phyloP scores from a whole-genome alignment of 2,797 vertebrate species.

The Brachyrhaphis roseni region DNA sequence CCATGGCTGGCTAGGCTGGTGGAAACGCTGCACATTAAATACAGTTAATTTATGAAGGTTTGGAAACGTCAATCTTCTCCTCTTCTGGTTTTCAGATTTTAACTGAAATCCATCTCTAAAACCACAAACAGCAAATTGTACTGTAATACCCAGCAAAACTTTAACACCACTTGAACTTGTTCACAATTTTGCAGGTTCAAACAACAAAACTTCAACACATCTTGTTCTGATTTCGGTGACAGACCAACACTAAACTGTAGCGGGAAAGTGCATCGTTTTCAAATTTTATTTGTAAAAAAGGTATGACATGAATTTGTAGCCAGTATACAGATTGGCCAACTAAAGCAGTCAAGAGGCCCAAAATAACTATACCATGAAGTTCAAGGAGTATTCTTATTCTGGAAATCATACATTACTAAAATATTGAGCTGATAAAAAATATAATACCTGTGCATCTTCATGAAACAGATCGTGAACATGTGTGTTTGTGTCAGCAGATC shows the following conservation, averaged over 20 bases:
- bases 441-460: slow-evolving; percentile 90
- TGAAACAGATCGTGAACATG: slow-evolving; percentile 92
- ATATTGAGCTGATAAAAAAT: neutral
- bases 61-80: neutral
- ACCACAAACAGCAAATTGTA: neutral
- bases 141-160: neutral
- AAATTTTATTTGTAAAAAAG: neutral
- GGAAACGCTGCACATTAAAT: slow-evolving; percentile 66
- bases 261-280: neutral
- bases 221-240: neutral
- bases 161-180: too few species aligned
- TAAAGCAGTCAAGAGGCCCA: neutral
- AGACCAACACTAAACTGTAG: neutral
- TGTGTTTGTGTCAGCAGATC: slow-evolving; percentile 32
- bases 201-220: neutral
- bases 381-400: neutral
- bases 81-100: neutral
- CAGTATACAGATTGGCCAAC: neutral
- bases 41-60: neutral
- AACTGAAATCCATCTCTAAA: neutral
- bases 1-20: slow-evolving; percentile 87
- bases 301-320: neutral
- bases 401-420: neutral
- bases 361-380: neutral
- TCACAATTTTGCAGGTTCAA: neutral